Conservation (phyloP, 2,888 invertebrate species). For the Drosophila kanekoi region DNA sequence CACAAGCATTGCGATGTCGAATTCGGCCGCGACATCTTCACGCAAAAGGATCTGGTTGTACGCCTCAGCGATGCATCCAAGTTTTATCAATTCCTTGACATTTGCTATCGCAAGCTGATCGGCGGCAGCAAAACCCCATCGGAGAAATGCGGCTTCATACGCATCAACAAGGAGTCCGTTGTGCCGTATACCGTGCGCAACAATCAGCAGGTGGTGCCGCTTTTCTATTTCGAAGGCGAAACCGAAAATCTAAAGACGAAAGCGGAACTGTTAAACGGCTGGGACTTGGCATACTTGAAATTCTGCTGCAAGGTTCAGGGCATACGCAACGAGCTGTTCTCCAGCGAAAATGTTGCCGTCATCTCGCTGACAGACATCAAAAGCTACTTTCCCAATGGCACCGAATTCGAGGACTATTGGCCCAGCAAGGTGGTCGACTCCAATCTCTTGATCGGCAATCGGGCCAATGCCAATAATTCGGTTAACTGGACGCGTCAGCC, state of each 20-base stretch:
- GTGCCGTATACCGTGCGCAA: constrained; percentile 96
- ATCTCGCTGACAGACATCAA: constrained; percentile 96
- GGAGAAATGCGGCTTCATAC: constrained; percentile 95
- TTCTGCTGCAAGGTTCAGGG: constrained; percentile 98
- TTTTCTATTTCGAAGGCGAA: constrained; percentile 94
- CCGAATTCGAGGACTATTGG: constrained; percentile 97
- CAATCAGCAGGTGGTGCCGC: constrained; percentile 94
- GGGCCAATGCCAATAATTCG: constrained; percentile 86
- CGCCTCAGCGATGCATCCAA: constrained; percentile 94
- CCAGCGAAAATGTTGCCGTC: constrained; percentile 95
- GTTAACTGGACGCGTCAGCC: constrained; percentile 93
- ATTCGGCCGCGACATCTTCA: constrained; percentile 95
- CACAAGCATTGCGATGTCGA: constrained; percentile 95
- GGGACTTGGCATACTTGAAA: constrained; percentile 96
- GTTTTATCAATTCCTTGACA: constrained; percentile 95
- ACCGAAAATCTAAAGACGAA: constrained; percentile 95
- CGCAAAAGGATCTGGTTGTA: constrained; percentile 95
- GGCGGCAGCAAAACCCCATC: constrained; percentile 88
- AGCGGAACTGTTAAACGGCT: constrained; percentile 94
- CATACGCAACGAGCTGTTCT: constrained; percentile 95
- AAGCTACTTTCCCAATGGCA: constrained; percentile 95
- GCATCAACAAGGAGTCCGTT: constrained; percentile 96
- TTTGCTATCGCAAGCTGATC: constrained; percentile 93
- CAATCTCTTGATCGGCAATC: constrained; percentile 89
- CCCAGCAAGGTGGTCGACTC: constrained; percentile 95